Evolutionary conservation across 2,888 invertebrate genomes (phyloP).

Genomic region (Phyllotreta striolata): DNA sequence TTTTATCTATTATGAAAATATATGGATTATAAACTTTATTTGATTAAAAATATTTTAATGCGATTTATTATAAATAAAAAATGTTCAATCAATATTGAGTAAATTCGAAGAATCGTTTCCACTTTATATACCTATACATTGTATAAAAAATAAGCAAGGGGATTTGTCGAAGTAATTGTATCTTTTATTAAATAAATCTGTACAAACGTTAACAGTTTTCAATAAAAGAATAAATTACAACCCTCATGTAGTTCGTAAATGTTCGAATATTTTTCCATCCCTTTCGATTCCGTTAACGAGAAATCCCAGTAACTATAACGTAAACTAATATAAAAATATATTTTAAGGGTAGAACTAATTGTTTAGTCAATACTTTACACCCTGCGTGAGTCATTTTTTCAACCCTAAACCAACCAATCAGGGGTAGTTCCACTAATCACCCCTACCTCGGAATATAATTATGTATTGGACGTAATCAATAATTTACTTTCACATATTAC

Average conservation of each 20-base stretch:
- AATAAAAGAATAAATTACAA: constrained; percentile 17
- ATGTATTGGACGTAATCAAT: constrained; percentile 63
- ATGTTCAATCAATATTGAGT: too few relatives aligned
- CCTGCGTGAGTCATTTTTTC: constrained; percentile 64
- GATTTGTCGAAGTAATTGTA: background rate
- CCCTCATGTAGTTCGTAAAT: constrained; percentile 35
- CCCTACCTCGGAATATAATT: constrained; percentile 61
- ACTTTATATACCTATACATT: background rate
- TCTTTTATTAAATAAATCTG: constrained; percentile 7
- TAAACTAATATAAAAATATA: constrained; percentile 58
- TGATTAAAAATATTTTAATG: too few relatives aligned
- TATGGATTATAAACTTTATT: background rate
- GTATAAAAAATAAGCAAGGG: too few relatives aligned
- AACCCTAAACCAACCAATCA: constrained; percentile 62
- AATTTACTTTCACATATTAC: constrained; percentile 58
- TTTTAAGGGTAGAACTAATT: constrained; percentile 63
- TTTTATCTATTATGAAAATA: constrained; percentile 1
- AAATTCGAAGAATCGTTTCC: too few relatives aligned
- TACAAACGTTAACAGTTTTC: background rate
- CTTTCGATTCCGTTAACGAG: constrained; percentile 41
- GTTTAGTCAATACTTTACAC: constrained; percentile 65
- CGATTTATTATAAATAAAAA: too few relatives aligned
- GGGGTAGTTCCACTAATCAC: constrained; percentile 61
- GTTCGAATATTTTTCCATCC: constrained; percentile 28
- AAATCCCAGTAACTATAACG: constrained; percentile 45